phyloP scores from a whole-genome alignment of 30 jellyfish, hydroid and myxozoan species.

The Phacellophora camtschatica region DNA sequence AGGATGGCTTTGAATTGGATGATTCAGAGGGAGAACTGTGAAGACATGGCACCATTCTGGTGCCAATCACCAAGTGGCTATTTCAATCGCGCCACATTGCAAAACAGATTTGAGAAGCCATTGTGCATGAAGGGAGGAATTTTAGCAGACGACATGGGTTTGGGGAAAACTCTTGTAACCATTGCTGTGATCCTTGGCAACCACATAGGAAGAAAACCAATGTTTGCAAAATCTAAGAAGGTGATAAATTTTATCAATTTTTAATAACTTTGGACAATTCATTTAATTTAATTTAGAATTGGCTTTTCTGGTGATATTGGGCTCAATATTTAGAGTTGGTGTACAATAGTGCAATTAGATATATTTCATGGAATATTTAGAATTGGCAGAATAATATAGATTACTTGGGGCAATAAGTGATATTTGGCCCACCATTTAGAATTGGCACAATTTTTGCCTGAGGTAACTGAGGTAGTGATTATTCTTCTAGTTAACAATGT shows the following conservation, averaged over 20 bases:
- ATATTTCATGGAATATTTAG: too few relatives aligned
- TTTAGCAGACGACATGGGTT: conserved; percentile 88
- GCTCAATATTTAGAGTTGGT: too few relatives aligned
- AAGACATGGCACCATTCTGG: conserved; percentile 80
- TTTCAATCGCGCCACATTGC: conserved; percentile 46
- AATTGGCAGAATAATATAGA: too few relatives aligned
- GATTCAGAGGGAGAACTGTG: conserved; percentile 64
- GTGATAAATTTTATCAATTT: conserved; percentile 3
- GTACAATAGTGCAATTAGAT: too few relatives aligned
- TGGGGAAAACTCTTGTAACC: conserved; percentile 66
- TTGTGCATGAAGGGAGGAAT: conserved; percentile 74
- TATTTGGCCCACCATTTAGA: too few relatives aligned
- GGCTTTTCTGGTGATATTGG: too few relatives aligned
- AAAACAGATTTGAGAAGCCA: conserved; percentile 34
- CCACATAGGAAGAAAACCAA: conserved; percentile 65
- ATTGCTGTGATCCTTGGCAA: conserved; percentile 63
- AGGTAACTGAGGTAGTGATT: too few relatives aligned
- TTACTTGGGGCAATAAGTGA: too few relatives aligned
- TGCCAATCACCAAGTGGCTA: not conserved
- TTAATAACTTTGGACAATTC: not conserved
- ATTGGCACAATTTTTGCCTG: too few relatives aligned
- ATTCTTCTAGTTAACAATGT: too few relatives aligned
- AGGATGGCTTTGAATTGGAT: conserved; percentile 78
- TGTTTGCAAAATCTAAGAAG: conserved; percentile 16
- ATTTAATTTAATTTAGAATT: not conserved